These are phyloP conservation scores for Heliothis virescens DNA, from an alignment of 1,140 invertebrate species.

Conservation along the genomic window DNA sequence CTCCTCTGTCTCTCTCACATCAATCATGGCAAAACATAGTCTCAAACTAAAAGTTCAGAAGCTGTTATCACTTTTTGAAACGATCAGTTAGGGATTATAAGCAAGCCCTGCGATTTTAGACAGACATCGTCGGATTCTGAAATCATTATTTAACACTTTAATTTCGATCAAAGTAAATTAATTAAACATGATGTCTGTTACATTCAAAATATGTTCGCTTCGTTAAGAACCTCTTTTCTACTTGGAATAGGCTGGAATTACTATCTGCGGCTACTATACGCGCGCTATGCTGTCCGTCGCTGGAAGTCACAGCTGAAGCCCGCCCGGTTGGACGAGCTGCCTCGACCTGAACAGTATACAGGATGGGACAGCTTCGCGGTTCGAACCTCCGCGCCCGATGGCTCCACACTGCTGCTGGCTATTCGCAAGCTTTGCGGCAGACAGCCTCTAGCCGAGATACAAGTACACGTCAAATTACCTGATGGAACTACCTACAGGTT, in stretches of 20 bases:
- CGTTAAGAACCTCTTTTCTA: too few relatives aligned
- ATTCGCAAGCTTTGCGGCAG: conserved; percentile 71
- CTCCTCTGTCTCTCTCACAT: too few relatives aligned
- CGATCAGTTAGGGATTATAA: too few relatives aligned
- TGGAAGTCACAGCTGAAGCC: conserved; percentile 69
- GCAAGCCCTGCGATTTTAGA: too few relatives aligned
- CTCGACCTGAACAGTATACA: conserved; percentile 55
- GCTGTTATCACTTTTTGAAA: too few relatives aligned
- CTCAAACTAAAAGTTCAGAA: too few relatives aligned
- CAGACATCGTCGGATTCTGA: too few relatives aligned
- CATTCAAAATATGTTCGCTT: too few relatives aligned
- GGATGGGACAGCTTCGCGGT: conserved; percentile 76
- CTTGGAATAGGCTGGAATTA: conserved; percentile 81
- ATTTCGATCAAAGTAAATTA: too few relatives aligned
- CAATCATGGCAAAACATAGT: too few relatives aligned
- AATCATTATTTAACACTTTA: too few relatives aligned
- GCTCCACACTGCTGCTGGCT: conserved; percentile 76
- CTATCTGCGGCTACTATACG: conserved; percentile 71
- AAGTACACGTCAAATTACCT: conserved; percentile 78
- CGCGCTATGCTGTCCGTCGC: conserved; percentile 68
- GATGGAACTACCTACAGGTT: conserved; percentile 84
- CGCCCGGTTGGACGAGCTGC: conserved; percentile 57
- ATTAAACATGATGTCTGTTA: too few relatives aligned
- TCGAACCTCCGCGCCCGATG: conserved; percentile 79
- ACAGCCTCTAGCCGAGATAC: conserved; percentile 77